Base-by-base conservation (phyloP, 2,797 vertebrate species). In the Typhlichthys subterraneus region DNA sequence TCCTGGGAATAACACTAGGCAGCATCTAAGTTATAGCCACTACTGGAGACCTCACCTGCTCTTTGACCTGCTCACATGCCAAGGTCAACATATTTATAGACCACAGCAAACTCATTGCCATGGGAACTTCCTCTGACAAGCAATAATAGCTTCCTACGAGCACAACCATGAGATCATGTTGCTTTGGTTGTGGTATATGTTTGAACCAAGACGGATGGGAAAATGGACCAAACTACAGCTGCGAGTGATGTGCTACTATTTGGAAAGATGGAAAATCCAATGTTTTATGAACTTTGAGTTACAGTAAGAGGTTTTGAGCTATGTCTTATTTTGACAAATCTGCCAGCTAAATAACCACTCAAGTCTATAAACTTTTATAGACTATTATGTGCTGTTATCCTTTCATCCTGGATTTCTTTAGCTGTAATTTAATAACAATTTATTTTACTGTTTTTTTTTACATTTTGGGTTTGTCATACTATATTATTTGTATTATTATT, bases 111-210 rank as follows among this genome's bases (percentile, higher is more conserved):
- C 75, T 66, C 72, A 70, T 79, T 66, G 6, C 65, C 85, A 85
- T 88, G 87, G 85, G 86, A 89, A 88, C 83, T 85, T 88, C 84
- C 82, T 84, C 73, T 75, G 69, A 67, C 50, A 50, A 63, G 66
- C 66, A 59, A 65, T 63, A 70, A 69, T 12, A 38, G 49, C 61
- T 69, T 63, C 52, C 63, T 70, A 54, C 0, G 7, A 71, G 49
- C 67, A 7, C 38, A 48, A 57, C 51, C 51, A 67, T 72, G 74
- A 79, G 75, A 81, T 73, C 65, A 67, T 47, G 65, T 19, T 48
- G 57, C 33, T 62, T 13, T 62, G 71, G 65, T 68, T 59, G 66
- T 5, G 7, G 60, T 59, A 31, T 65, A 71, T 63, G 56, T 76
- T 63, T 29, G 12, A 66, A 55, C 53, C 31, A 59, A 73, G 55